A percentile compares a stretch with the other conserved stretches of the same genome.
Evolutionary conservation across 2,888 invertebrate species (phyloP).

Genomic region (Lampropteryx suffumata): DNA sequence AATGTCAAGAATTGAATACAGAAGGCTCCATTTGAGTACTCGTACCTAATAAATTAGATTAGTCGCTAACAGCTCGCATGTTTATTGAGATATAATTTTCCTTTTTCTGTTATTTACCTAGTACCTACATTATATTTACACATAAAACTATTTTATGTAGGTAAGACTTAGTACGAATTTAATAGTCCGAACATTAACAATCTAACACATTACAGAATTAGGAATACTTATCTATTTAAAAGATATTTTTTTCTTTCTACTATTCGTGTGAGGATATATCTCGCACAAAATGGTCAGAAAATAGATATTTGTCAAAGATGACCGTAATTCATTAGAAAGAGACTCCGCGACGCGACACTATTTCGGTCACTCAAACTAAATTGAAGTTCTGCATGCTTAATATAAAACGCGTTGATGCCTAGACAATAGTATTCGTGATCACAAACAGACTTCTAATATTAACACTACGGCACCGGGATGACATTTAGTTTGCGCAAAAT

Average conservation of each 20-base stretch:
- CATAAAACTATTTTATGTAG: too few species aligned
- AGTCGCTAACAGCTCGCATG: too few species aligned
- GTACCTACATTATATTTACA: too few species aligned
- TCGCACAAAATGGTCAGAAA: conserved; percentile 57
- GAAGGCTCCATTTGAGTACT: too few species aligned
- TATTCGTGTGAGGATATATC: conserved; percentile 33
- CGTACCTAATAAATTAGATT: too few species aligned
- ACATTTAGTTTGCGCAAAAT: conserved; percentile 82
- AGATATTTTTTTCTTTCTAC: too few species aligned
- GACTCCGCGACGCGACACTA: conserved; percentile 65
- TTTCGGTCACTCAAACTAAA: conserved; percentile 75
- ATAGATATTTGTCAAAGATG: conserved; percentile 64
- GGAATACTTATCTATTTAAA: neutral
- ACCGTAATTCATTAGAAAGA: conserved; percentile 59
- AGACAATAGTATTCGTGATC: conserved; percentile 78
- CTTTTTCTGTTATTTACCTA: too few species aligned
- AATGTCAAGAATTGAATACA: too few species aligned
- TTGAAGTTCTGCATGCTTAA: conserved; percentile 73
- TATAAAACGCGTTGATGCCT: conserved; percentile 81
- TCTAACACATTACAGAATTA: neutral
- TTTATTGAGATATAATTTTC: too few species aligned
- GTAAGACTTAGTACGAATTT: too few species aligned
- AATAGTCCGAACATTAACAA: neutral
- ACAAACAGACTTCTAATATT: conserved; percentile 82
- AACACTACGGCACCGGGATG: conserved; percentile 79